A percentile compares a stretch with the other conserved stretches of the same genome.
phyloP scores from a whole-genome alignment of 2,888 invertebrate species.

The Microctonus aethiopoides region DNA sequence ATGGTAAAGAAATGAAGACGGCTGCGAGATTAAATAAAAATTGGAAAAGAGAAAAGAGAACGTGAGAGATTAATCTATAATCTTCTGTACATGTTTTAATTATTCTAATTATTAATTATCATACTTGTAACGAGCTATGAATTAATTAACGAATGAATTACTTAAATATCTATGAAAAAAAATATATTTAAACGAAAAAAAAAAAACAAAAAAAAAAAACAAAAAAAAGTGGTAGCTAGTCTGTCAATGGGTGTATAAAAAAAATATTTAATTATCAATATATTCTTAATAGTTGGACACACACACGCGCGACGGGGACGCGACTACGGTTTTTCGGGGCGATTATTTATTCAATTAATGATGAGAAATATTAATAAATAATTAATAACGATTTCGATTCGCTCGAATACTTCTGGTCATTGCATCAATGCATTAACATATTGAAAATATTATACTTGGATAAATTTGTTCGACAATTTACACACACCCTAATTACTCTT shows the following conservation, averaged over 20 bases:
- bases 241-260: slow-evolving; percentile 65
- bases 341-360: slow-evolving; percentile 10
- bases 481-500: not conserved
- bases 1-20: slow-evolving; percentile 1
- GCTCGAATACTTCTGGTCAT: slow-evolving; percentile 3
- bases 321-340: slow-evolving; percentile 38
- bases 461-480: slow-evolving; percentile 21
- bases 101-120: slow-evolving; percentile 65
- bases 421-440: slow-evolving; percentile 6
- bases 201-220: slow-evolving; percentile 22
- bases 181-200: slow-evolving; percentile 60
- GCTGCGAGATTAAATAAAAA: slow-evolving; percentile 33
- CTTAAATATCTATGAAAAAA: slow-evolving; percentile 60
- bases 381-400: not conserved
- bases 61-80: slow-evolving; percentile 57
- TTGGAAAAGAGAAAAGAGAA: slow-evolving; percentile 35
- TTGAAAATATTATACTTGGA: not conserved
- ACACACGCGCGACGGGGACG: slow-evolving; percentile 39
- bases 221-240: slow-evolving; percentile 64
- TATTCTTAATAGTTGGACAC: slow-evolving; percentile 42
- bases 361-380: slow-evolving; percentile 5
- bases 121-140: slow-evolving; percentile 64
- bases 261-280: slow-evolving; percentile 64
- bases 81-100: slow-evolving; percentile 67
- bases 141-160: slow-evolving; percentile 65